A percentile compares a stretch with the other conserved stretches of the same genome.
phyloP scores from a whole-genome alignment of 2,113 vertebrate genomes.

The Clarias gariepinus region DNA sequence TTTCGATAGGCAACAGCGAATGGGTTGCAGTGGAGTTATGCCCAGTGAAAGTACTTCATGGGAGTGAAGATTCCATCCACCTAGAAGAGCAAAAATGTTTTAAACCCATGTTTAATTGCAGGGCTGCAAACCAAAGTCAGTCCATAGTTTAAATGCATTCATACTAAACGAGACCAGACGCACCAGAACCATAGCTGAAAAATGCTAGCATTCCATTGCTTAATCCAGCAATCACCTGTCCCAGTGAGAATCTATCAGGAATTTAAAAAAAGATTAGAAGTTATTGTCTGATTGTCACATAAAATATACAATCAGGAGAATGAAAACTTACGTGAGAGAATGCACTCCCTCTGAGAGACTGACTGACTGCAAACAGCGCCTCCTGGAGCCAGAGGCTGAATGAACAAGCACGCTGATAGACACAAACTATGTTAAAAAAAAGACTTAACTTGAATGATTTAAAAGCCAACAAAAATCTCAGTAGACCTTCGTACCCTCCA shows the following conservation, averaged over 20 bases:
- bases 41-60: slow-evolving; percentile 65
- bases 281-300: background rate
- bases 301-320: background rate
- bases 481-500: slow-evolving; percentile 67
- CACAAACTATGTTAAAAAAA: background rate
- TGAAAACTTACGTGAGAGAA: slow-evolving; percentile 71
- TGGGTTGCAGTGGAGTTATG: slow-evolving; percentile 71
- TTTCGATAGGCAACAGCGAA: slow-evolving; percentile 75
- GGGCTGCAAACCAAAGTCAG: background rate
- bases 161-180: background rate
- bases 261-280: background rate
- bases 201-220: slow-evolving; percentile 73
- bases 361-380: slow-evolving; percentile 68
- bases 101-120: background rate
- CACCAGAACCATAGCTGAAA: slow-evolving; percentile 71
- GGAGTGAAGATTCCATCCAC: slow-evolving; percentile 71
- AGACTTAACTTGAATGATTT: background rate
- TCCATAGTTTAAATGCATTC: background rate
- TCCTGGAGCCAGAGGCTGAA: slow-evolving; percentile 63
- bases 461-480: slow-evolving; percentile 1
- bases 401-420: slow-evolving; percentile 69
- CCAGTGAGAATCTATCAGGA: slow-evolving; percentile 64
- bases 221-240: slow-evolving; percentile 73
- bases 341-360: slow-evolving; percentile 72
- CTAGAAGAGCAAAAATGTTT: slow-evolving; percentile 49